Evolutionary conservation across 1,140 invertebrate genomes (phyloP), one percentile per base, ranked within the genome.

Genomic region (Drosophila bocqueti): DNA sequence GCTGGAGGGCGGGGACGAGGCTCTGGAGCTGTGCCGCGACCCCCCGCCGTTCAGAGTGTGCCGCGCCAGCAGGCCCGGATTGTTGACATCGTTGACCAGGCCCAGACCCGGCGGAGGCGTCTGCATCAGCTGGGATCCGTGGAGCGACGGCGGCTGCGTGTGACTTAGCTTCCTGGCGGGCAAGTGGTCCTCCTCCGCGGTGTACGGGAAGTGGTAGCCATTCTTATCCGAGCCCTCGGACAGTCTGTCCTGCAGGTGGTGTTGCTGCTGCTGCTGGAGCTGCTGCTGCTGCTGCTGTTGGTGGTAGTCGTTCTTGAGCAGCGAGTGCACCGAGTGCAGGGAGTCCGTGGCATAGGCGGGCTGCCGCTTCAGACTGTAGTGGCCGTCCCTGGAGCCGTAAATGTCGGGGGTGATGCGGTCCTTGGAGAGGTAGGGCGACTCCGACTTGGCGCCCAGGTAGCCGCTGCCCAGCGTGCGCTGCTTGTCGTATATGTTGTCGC

Each of bases 151-250:
- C 11, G 84, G 76, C 29, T 82, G 81, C 8, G 61, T 82, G 60
- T 73, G 81, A 16, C 84, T 92, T 15, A 91, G 78, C 58, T 94
- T 94, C 15, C 94, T 93, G 4, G 94, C 93, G 9, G 93, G 83
- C 15, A 94, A 91, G 58, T 94, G 94, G 67, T 95, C 94, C 68
- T 95, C 94, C 62, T 94, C 93, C 4, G 94, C 94, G 34, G 96
- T 96, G 79, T 96, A 97, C 0, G 96, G 96, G 79, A 96, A 97
- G 57, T 96, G 92, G 92, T 97, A 97, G 93, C 96, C 96, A 77
- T 97, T 96, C 58, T 95, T 95, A 46, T 97, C 96, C 3, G 96
- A 96, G 2, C 95, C 94, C 67, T 97, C 96, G 0, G 96, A 96
- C 90, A 95, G 93, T 16, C 95, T 92, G 72, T 96, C 95, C 16